phyloP scores from a whole-genome alignment of 2,888 invertebrate species.

The Diarsia mendica region DNA sequence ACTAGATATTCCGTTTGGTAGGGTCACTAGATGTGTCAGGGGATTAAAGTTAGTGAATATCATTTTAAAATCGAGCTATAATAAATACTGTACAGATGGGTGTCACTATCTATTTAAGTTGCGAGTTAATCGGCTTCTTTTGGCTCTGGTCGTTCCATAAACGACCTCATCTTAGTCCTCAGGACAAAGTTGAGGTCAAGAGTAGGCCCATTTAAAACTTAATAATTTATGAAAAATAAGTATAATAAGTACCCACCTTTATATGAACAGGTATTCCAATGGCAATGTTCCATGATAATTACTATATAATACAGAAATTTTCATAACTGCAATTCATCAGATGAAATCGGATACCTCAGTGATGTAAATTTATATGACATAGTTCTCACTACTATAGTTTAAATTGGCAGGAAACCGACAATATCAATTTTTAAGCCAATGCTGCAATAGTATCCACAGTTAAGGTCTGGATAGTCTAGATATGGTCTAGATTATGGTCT shows the following conservation, averaged over 20 bases:
- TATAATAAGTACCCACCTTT: background rate
- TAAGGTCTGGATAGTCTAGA: too few species aligned
- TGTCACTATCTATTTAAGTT: too few species aligned
- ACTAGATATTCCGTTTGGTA: constrained; percentile 68
- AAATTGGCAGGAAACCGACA: constrained; percentile 33
- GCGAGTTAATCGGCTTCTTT: too few species aligned
- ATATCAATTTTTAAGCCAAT: background rate
- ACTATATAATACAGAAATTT: background rate
- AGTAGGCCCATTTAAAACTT: too few species aligned
- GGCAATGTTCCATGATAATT: too few species aligned
- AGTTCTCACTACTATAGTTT: constrained; percentile 8
- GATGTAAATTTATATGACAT: constrained; percentile 24
- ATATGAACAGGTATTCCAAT: background rate
- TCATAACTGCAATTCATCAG: background rate
- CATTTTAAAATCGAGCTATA: background rate
- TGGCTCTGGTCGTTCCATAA: too few species aligned
- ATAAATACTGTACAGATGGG: background rate
- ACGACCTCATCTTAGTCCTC: too few species aligned
- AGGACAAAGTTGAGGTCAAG: too few species aligned
- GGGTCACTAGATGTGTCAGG: constrained; percentile 40
- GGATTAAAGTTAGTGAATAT: background rate
- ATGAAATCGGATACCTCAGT: background rate
- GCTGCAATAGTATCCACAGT: background rate
- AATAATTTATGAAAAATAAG: background rate
- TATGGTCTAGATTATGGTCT: too few species aligned